Evolutionary conservation across 2,888 invertebrate genomes (phyloP), one percentile per base, ranked within the genome.

Genomic region (Horisme vitalbata): DNA sequence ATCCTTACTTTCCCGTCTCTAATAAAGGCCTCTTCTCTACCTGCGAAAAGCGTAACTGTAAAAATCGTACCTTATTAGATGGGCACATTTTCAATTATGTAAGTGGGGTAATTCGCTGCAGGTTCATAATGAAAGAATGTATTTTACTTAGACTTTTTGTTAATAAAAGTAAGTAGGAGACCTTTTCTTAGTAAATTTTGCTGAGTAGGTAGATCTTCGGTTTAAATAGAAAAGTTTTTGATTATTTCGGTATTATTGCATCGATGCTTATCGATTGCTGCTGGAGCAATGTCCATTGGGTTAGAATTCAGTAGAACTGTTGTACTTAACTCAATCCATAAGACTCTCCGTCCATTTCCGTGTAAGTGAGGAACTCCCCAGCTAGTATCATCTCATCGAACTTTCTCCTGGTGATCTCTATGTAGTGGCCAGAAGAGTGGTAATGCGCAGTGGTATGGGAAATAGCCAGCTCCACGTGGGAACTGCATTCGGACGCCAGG

Each of bases 331-430:
- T 85, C 31, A 90, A 71, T 21, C 89, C 90, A 51, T 86, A 89
- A 5, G 85, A 87, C 41, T 89, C 84, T 3, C 87, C 86, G 37
- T 81, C 67, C 52, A 67, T 63, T 68, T 89, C 89, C 4, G 70
- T 64, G 52, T 87, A 90, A 1, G 87, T 83, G 4, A 89, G 75
- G 10, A 89, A 79, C 11, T 87, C 79, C 1, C 88, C 88, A 20
- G 71, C 70, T 0, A 88, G 57, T 5, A 89, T 55, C 84, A 84
- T 83, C 10, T 85, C 80, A 50, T 89, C 88, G 28, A 88, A 88
- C 46, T 79, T 71, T 8, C 52, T 51, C 5, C 79, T 61, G 3
- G 80, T 58, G 21, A 81, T 61, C 50, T 68, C 63, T 41, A 45
- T 75, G 68, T 78, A 85, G 48, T 79, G 74, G 1, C 59, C 61